These are phyloP conservation scores for Drosophila austrosaltans DNA, from an alignment of 2,888 invertebrate genomes.

Conservation along the genomic window DNA sequence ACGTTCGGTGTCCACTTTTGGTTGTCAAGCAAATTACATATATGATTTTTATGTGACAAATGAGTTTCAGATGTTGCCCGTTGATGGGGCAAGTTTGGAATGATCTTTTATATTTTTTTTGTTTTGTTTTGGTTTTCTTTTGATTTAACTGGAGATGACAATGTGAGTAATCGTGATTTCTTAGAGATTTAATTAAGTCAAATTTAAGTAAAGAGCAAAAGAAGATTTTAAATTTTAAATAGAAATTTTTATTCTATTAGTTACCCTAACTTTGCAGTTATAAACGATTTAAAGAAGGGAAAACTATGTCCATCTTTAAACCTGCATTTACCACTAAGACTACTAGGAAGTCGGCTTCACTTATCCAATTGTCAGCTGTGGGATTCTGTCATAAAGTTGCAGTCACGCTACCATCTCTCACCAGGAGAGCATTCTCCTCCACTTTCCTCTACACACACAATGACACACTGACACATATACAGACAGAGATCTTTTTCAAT, in stretches of 20 bases:
- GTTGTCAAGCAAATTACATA: constrained; percentile 79
- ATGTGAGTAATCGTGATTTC: constrained; percentile 32
- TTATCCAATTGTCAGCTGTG: too few relatives aligned
- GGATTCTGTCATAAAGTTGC: not conserved
- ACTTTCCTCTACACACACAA: constrained; percentile 46
- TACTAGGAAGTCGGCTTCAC: too few relatives aligned
- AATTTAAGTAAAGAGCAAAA: too few relatives aligned
- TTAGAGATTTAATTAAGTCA: not conserved
- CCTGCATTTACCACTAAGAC: too few relatives aligned
- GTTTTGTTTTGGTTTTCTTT: constrained; percentile 8
- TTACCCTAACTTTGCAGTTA: too few relatives aligned
- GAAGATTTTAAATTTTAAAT: too few relatives aligned
- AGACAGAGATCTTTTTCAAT: constrained; percentile 50
- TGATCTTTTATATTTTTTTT: constrained; percentile 34
- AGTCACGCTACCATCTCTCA: constrained; percentile 35
- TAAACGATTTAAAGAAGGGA: too few relatives aligned
- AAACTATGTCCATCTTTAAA: too few relatives aligned
- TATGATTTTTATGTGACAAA: constrained; percentile 78
- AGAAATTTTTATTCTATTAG: too few relatives aligned
- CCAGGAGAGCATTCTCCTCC: constrained; percentile 47
- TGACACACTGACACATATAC: constrained; percentile 71
- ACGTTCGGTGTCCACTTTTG: constrained; percentile 74
- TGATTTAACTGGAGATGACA: constrained; percentile 31
- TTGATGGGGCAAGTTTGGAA: constrained; percentile 64
- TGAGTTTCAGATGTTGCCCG: constrained; percentile 73